Conservation (phyloP, 2,797 vertebrate species). For the Girardinus metallicus region DNA sequence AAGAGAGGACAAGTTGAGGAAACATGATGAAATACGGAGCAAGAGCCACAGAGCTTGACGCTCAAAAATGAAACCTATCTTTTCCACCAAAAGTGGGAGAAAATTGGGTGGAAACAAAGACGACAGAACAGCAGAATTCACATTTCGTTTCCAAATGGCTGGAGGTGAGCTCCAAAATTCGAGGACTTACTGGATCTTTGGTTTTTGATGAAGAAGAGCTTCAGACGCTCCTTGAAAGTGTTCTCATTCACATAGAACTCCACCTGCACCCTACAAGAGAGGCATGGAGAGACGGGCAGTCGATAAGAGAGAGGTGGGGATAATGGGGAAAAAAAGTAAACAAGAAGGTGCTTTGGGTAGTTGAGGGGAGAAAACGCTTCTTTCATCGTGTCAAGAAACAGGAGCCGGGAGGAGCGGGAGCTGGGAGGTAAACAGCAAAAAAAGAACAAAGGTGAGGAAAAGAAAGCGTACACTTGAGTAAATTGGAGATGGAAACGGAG, state of each 20-base stretch:
- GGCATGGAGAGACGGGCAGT: slow-evolving; percentile 48
- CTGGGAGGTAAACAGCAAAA: slow-evolving; percentile 23
- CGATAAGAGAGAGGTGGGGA: slow-evolving; percentile 19
- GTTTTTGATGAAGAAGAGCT: slow-evolving; percentile 92
- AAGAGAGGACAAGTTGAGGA: slow-evolving; percentile 30
- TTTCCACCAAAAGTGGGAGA: slow-evolving; percentile 7
- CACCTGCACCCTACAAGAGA: slow-evolving; percentile 82
- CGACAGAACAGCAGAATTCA: slow-evolving; percentile 1
- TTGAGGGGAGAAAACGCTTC: slow-evolving; percentile 19
- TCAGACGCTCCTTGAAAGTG: slow-evolving; percentile 89
- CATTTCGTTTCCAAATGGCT: slow-evolving; percentile 15
- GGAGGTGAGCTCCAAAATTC: slow-evolving; percentile 16
- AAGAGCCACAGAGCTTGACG: slow-evolving; percentile 32
- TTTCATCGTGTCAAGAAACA: slow-evolving; percentile 24
- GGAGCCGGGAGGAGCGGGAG: slow-evolving; percentile 8
- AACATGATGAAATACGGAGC: slow-evolving; percentile 43
- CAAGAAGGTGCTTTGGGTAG: slow-evolving; percentile 15
- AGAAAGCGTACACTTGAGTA: slow-evolving; percentile 25
- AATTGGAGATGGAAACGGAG: slow-evolving; percentile 41
- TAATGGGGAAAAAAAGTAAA: slow-evolving; percentile 10
- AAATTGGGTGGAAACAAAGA: slow-evolving; percentile 6
- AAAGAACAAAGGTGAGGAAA: slow-evolving; percentile 24
- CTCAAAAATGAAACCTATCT: slow-evolving; percentile 20
- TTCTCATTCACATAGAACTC: slow-evolving; percentile 91
- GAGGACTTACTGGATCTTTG: slow-evolving; percentile 88